A percentile compares a stretch with the other conserved stretches of the same genome.
These are phyloP conservation scores for Didymodactylos carnosus DNA, from an alignment of 2,888 invertebrate species.

Conservation along the genomic window DNA sequence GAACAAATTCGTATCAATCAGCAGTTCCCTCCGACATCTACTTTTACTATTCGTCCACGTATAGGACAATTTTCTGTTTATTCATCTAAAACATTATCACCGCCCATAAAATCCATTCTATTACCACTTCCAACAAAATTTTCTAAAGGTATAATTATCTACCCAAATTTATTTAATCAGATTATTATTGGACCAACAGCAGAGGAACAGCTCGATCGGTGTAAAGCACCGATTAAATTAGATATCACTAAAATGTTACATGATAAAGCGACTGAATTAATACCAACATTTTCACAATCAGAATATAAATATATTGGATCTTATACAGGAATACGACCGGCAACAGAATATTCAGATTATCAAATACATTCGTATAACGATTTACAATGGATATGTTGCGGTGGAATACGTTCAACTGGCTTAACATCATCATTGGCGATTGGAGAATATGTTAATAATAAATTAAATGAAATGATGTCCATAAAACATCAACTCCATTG, in stretches of 20 bases:
- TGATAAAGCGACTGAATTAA: constrained; percentile 12
- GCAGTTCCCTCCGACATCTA: neutral
- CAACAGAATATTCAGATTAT: constrained; percentile 24
- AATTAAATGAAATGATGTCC: neutral
- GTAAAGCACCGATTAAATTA: constrained; percentile 16
- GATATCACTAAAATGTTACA: constrained; percentile 14
- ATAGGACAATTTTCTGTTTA: constrained; percentile 24
- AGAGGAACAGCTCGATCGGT: constrained; percentile 19
- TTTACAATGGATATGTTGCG: constrained; percentile 23
- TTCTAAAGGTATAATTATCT: constrained; percentile 24
- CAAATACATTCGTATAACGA: constrained; percentile 18
- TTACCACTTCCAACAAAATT: constrained; percentile 22
- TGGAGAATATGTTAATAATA: constrained; percentile 17
- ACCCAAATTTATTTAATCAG: constrained; percentile 16
- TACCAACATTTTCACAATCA: constrained; percentile 17
- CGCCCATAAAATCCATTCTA: constrained; percentile 19
- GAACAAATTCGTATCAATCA: constrained; percentile 17
- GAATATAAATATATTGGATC: constrained; percentile 17
- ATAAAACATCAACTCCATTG: neutral
- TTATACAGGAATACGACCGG: constrained; percentile 24
- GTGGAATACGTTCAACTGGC: constrained; percentile 25
- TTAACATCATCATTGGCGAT: constrained; percentile 23
- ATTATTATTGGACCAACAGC: constrained; percentile 24
- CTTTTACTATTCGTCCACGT: constrained; percentile 18
- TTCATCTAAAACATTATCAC: neutral